Conservation (phyloP, 2,888 invertebrate species). For the Axea sp. region DNA sequence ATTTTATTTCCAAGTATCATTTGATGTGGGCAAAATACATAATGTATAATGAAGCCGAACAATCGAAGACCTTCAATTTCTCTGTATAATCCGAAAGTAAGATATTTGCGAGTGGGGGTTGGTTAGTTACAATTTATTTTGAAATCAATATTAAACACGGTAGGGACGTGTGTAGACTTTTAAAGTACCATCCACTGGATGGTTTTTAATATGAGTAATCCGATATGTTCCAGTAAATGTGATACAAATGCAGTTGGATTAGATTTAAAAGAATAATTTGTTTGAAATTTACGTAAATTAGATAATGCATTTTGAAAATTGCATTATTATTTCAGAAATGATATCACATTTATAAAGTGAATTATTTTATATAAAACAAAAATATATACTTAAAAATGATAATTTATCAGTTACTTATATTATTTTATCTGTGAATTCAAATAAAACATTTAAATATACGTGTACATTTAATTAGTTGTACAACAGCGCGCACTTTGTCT, state of each 20-base stretch:
- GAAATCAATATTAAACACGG: conserved; percentile 50
- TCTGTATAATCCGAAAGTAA: conserved; percentile 41
- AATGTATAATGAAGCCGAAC: conserved; percentile 53
- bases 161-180: conserved; percentile 13
- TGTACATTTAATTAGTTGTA: no score
- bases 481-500: no score
- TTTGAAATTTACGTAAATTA: no score
- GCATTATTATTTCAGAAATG: no score
- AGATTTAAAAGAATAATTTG: conserved; percentile 5
- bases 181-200: conserved; percentile 30
- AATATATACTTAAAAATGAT: no score
- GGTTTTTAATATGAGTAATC: conserved; percentile 32
- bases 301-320: no score
- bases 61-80: conserved; percentile 59
- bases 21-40: conserved; percentile 39
- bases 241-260: conserved; percentile 21
- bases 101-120: conserved; percentile 41
- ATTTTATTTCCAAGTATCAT: conserved; percentile 15
- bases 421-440: no score
- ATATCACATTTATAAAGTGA: no score
- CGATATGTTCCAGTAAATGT: conserved; percentile 27
- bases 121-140: conserved; percentile 41
- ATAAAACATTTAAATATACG: no score
- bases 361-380: no score
- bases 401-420: no score